Conservation (phyloP, 2,113 vertebrate genomes). For the Pseudolaguvia tuberculata region DNA sequence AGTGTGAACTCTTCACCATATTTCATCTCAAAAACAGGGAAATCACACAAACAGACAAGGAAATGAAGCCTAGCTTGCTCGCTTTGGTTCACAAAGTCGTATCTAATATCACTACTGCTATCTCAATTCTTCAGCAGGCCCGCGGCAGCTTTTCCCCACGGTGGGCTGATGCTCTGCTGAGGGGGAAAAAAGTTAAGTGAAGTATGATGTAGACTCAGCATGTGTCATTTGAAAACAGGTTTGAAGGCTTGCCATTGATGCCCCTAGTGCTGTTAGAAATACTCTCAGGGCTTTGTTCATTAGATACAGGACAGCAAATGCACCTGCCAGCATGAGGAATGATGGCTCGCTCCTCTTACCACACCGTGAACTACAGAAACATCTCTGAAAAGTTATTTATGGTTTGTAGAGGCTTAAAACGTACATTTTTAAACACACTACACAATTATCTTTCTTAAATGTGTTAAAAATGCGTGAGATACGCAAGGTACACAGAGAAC, state of each 20-base stretch:
- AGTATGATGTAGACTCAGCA: conserved; percentile 16
- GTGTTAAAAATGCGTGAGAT: neutral
- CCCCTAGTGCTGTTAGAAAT: conserved; percentile 31
- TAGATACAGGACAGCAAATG: conserved; percentile 8
- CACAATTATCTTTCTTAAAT: neutral
- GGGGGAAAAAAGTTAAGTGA: conserved; percentile 21
- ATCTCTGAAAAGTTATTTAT: too few relatives aligned
- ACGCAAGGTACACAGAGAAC: neutral
- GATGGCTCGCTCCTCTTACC: neutral
- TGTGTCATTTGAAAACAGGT: conserved; percentile 19
- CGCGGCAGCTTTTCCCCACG: conserved; percentile 7
- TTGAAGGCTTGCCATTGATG: conserved; percentile 8
- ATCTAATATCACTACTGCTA: conserved; percentile 47
- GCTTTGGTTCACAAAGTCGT: conserved; percentile 47
- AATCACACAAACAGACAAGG: conserved; percentile 41
- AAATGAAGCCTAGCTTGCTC: conserved; percentile 44
- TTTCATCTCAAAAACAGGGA: conserved; percentile 40
- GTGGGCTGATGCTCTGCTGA: neutral
- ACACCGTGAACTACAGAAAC: neutral
- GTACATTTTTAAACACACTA: neutral
- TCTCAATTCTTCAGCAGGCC: conserved; percentile 36
- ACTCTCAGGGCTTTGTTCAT: conserved; percentile 11
- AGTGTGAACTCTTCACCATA: conserved; percentile 23
- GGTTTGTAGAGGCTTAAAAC: neutral
- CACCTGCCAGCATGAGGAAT: conserved; percentile 23